Percentiles rank a stretch among this genome's conserved stretches.
phyloP scores from a whole-genome alignment of 2,888 invertebrate genomes.

The Leptopterna dolabrata region DNA sequence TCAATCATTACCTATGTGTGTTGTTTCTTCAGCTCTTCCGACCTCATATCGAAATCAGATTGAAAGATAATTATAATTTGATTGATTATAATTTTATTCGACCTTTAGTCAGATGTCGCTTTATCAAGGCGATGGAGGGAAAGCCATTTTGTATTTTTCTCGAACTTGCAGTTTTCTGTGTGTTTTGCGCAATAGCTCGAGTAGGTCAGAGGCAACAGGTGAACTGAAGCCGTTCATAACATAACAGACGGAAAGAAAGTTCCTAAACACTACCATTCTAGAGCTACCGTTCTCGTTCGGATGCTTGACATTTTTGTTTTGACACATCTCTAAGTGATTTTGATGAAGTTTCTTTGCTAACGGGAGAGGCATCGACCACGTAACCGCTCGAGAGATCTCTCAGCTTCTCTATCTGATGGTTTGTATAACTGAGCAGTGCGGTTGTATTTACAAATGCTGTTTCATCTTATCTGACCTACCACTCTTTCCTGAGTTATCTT shows the following conservation, averaged over 20 bases:
- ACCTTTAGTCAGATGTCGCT: slow-evolving; percentile 16
- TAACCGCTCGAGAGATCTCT: not conserved
- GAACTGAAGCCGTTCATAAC: not conserved
- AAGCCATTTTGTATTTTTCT: slow-evolving; percentile 1
- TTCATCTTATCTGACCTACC: too few relatives aligned
- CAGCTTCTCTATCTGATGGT: too few relatives aligned
- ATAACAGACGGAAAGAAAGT: slow-evolving; percentile 22
- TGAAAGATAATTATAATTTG: too few relatives aligned
- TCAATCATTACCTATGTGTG: too few relatives aligned
- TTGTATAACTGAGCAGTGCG: too few relatives aligned
- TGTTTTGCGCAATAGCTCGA: not conserved
- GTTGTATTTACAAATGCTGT: too few relatives aligned
- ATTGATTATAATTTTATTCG: not conserved
- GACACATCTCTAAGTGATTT: not conserved
- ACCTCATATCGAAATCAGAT: too few relatives aligned
- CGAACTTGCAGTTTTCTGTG: not conserved
- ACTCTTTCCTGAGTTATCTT: too few relatives aligned
- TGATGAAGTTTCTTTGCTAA: not conserved
- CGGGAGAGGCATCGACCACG: not conserved
- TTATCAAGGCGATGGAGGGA: not conserved
- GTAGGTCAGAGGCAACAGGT: slow-evolving; percentile 42
- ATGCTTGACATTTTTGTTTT: not conserved
- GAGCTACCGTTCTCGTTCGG: not conserved
- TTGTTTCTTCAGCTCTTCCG: too few relatives aligned
- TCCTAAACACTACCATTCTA: not conserved